A percentile compares a stretch with the other conserved stretches of the same genome.
phyloP scores from a whole-genome alignment of 2,888 invertebrate species.

The Cheilosia vernalis region DNA sequence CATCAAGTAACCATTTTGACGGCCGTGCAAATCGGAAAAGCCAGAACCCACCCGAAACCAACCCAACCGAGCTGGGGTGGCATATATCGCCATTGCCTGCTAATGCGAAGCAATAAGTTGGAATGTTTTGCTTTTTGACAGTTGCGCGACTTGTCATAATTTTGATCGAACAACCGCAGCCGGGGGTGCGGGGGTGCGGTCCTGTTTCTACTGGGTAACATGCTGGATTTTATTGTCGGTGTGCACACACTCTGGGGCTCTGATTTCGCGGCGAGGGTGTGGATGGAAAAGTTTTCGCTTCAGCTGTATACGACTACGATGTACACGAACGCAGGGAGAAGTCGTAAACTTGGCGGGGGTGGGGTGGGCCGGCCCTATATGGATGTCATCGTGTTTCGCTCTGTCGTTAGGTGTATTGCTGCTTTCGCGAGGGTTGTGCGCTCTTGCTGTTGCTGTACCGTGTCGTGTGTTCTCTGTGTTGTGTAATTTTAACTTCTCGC shows the following conservation, averaged over 20 bases:
- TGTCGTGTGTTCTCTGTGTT: conserved; percentile 44
- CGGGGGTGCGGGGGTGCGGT: conserved; percentile 51
- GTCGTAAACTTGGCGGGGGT: conserved; percentile 57
- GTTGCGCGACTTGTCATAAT: conserved; percentile 75
- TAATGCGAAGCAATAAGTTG: conserved; percentile 71
- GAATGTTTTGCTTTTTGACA: conserved; percentile 75
- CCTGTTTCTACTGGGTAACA: conserved; percentile 66
- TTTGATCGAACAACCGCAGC: conserved; percentile 72
- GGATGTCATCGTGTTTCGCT: conserved; percentile 66
- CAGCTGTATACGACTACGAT: conserved; percentile 28
- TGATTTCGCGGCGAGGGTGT: conserved; percentile 57
- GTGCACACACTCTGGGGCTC: conserved; percentile 71
- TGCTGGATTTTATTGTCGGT: conserved; percentile 74
- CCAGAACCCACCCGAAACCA: conserved; percentile 20
- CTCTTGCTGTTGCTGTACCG: conserved; percentile 11
- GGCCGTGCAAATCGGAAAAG: conserved; percentile 58
- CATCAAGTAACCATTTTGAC: conserved; percentile 72
- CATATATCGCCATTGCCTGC: conserved; percentile 12
- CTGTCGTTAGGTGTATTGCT: conserved; percentile 40
- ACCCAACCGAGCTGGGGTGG: conserved; percentile 46
- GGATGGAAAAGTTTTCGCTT: conserved; percentile 68
- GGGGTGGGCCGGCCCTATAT: conserved; percentile 46
- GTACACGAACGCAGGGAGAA: conserved; percentile 61
- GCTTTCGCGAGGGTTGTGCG: conserved; percentile 61
- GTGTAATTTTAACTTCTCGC: conserved; percentile 75